A percentile compares a stretch with the other conserved stretches of the same genome.
phyloP scores from a whole-genome alignment of 2,797 vertebrate species.

The Acrossocheilus fasciatus region DNA sequence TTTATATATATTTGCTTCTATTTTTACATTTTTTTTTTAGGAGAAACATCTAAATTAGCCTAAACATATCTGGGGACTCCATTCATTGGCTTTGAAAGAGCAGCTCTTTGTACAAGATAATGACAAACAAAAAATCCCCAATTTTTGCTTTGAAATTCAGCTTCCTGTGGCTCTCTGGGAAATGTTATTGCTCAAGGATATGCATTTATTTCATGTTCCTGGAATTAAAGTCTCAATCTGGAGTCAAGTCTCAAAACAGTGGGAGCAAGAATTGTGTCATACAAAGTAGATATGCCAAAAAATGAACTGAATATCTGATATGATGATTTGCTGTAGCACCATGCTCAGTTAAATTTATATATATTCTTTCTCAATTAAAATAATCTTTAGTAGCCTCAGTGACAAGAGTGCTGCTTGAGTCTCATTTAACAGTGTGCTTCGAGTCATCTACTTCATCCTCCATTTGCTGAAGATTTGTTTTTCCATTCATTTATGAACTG shows the following conservation, averaged over 20 bases:
- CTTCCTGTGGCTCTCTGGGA: neutral
- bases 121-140: neutral
- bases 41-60: neutral
- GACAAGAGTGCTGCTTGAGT: neutral
- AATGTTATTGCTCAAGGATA: neutral
- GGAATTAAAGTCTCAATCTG: neutral
- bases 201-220: neutral
- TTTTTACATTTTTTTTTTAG: neutral
- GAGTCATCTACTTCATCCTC: neutral
- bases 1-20: neutral
- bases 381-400: neutral
- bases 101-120: neutral
- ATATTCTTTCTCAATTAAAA: neutral
- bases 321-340: neutral
- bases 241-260: neutral
- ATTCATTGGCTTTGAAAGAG: neutral
- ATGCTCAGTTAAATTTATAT: neutral
- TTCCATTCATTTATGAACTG: conserved; percentile 2
- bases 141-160: neutral
- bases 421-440: neutral
- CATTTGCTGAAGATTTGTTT: conserved; percentile 20
- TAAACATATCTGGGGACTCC: neutral
- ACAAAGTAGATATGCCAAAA: neutral
- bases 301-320: neutral
- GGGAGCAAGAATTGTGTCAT: neutral